Conservation (phyloP, 2,888 invertebrate genomes). For the Sesamia inferens region DNA sequence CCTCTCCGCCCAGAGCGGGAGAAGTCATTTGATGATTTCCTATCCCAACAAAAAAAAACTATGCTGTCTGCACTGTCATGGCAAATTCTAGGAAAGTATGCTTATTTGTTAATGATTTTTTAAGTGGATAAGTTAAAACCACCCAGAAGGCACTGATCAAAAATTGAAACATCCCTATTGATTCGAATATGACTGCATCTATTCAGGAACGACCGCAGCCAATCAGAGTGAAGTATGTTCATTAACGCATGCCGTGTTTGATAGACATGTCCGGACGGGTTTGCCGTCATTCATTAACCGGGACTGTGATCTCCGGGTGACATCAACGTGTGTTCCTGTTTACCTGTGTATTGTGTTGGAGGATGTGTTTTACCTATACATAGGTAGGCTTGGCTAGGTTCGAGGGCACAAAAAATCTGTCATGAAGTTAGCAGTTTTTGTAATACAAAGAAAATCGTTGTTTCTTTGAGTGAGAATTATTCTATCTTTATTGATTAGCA, state of each 20-base stretch:
- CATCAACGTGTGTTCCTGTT: slow-evolving; percentile 23
- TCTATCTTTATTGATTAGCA: background rate
- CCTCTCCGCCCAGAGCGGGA: no score
- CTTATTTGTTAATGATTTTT: background rate
- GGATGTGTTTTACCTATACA: background rate
- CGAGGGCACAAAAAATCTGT: background rate
- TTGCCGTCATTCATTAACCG: slow-evolving; percentile 35
- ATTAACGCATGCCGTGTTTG: slow-evolving; percentile 24
- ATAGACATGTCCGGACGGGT: slow-evolving; percentile 26
- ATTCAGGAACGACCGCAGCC: background rate
- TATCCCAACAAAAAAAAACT: no score
- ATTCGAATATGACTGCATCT: background rate
- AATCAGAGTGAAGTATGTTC: slow-evolving; percentile 15
- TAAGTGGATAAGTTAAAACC: background rate
- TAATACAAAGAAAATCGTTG: background rate
- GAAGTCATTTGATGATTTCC: no score
- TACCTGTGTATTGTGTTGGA: background rate
- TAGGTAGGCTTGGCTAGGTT: background rate
- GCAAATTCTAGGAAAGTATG: no score
- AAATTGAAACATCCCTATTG: background rate
- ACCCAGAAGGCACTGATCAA: background rate
- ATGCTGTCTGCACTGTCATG: background rate
- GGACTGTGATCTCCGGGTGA: slow-evolving; percentile 44
- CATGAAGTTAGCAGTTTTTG: background rate
- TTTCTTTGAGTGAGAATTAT: background rate